Evolutionary conservation across 2,888 invertebrate species (phyloP).

Genomic region (Hemistola chrysoprasaria): DNA sequence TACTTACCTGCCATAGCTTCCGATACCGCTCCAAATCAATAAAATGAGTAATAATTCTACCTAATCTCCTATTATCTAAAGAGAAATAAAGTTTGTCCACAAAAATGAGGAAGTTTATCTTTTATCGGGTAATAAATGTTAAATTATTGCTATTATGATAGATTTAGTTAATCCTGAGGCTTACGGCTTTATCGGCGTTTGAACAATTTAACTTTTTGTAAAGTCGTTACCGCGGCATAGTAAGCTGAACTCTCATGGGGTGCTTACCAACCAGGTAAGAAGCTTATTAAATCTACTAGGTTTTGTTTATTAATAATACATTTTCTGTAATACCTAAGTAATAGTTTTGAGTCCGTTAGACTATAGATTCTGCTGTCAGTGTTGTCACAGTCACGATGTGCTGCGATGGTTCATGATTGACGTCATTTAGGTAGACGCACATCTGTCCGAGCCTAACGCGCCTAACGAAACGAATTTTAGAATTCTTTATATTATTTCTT

Average conservation of each 20-base stretch:
- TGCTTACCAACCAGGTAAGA: constrained; percentile 47
- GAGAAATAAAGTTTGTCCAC: constrained; percentile 13
- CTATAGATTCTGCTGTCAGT: too few relatives aligned
- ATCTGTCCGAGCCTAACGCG: too few relatives aligned
- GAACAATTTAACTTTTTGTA: constrained; percentile 28
- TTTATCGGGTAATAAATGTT: constrained; percentile 22
- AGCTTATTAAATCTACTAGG: constrained; percentile 5
- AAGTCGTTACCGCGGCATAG: constrained; percentile 30
- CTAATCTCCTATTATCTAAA: constrained; percentile 6
- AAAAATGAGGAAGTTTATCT: constrained; percentile 26
- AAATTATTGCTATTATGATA: constrained; percentile 16
- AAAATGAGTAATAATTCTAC: constrained; percentile 1
- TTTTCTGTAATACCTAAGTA: too few relatives aligned
- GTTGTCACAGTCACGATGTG: too few relatives aligned
- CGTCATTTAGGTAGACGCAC: too few relatives aligned
- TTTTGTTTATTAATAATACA: too few relatives aligned
- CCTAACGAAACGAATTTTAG: too few relatives aligned
- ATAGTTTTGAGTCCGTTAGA: too few relatives aligned
- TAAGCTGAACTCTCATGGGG: constrained; percentile 33
- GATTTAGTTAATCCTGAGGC: constrained; percentile 25
- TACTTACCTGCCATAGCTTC: too few relatives aligned
- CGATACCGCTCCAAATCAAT: constrained; percentile 6
- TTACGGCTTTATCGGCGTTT: constrained; percentile 16
- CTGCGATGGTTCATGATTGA: too few relatives aligned
- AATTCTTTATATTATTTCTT: too few relatives aligned